A percentile compares a stretch with the other conserved stretches of the same genome.
phyloP scores from a whole-genome alignment of 2,113 vertebrate genomes.

The Alouatta palliata region DNA sequence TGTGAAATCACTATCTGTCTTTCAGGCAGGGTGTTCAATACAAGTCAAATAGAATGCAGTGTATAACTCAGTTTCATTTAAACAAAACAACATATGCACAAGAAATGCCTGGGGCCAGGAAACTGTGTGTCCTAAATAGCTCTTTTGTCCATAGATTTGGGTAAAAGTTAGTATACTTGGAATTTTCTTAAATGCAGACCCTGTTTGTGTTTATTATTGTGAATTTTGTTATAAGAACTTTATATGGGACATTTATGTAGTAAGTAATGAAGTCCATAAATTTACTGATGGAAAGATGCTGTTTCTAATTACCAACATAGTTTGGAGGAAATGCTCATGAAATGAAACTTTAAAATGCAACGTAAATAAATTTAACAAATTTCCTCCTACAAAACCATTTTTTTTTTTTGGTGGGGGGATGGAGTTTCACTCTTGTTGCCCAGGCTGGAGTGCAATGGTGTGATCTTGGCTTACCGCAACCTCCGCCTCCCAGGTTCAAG shows the following conservation, averaged over 20 bases:
- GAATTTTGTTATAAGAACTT: background rate
- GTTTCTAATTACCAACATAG: background rate
- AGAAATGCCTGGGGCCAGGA: conserved; percentile 36
- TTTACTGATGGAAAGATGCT: background rate
- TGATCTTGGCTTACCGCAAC: too few relatives aligned
- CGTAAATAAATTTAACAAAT: background rate
- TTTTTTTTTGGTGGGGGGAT: too few relatives aligned
- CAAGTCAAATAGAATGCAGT: background rate
- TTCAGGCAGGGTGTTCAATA: background rate
- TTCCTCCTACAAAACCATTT: background rate
- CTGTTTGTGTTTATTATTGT: conserved; percentile 40
- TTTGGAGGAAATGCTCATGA: background rate
- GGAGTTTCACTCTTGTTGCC: too few relatives aligned
- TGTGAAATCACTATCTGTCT: background rate
- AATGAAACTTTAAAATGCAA: background rate
- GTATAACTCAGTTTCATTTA: conserved; percentile 3
- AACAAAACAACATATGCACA: conserved; percentile 14
- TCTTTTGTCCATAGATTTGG: background rate
- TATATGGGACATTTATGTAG: background rate
- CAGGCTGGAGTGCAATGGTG: too few relatives aligned
- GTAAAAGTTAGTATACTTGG: background rate
- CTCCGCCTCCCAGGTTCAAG: too few relatives aligned
- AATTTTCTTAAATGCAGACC: conserved; percentile 34
- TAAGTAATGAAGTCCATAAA: background rate
- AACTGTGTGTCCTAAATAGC: background rate